Base-by-base conservation (phyloP, 2,888 invertebrate species). In the Eretmocerus hayati region DNA sequence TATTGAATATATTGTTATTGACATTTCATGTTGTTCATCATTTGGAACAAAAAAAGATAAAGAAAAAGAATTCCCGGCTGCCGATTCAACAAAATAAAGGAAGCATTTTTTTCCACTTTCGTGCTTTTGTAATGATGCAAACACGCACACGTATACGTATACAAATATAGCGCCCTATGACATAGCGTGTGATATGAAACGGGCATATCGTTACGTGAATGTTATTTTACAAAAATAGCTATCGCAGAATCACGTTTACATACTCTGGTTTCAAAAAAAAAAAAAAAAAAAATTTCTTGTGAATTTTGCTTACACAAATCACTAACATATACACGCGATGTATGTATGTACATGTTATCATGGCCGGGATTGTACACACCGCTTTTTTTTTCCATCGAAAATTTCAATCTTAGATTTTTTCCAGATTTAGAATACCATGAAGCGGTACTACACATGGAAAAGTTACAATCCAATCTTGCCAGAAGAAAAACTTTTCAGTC, bases 191-290 rank as follows among this genome's bases (percentile, higher is more conserved):
- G 44, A 53, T 50, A 53, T 42, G 50, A 45, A 30, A 42, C 38
- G 42, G 46, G 38, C 43, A 44, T 41, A 49, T 44, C 47, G 26
- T 47, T 21, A 50, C 50, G 49, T 53, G 50, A 53, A 49, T 41
- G 23, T 51, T 51, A 47, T 51, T 51, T 51, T 54, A 54, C 54
- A 54, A 54, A 54, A 54, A 54, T 54, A 54, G 48, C 48, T 54
- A 51, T 54, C 46, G 51, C 46, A 54, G 51, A 42, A 43, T 54
- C 39, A 44, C 42, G 40, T 46, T 33, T 46, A 41, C 11, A 32
- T 43, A 4, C 21, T 32, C 22, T 41, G n/a, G 11, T 26, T 26
- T 16, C 23, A 15, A 22, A 33, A 20, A 22, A 9, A 23, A 37
- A 23, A 3, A 48, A 50, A 48, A 44, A 47, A 53, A 53, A 49